Base-by-base conservation (phyloP, 1,140 invertebrate species). In the Caenorhabditis tropicalis region DNA sequence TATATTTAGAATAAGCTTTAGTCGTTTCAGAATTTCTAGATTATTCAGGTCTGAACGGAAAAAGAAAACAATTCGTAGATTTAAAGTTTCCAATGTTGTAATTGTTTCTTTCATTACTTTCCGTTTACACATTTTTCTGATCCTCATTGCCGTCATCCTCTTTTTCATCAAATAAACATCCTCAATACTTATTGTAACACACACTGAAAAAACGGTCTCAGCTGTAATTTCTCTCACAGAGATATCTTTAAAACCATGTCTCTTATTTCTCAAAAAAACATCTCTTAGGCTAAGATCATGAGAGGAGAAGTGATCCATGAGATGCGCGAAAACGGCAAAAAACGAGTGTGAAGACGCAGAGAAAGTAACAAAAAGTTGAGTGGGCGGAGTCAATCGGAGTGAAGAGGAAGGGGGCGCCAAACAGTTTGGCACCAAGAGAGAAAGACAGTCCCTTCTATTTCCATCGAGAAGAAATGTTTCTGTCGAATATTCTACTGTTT, bases 371-470 rank as follows among this genome's bases (percentile, higher is more conserved):
- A 74, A 43, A 39, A 43, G 65, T 74, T 46, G 65, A 43, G 65
- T 74, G 29, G 65, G 65, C 65, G 65, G 65, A 74, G 65, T 74
- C 65, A 6, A 74, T 46, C 36, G 29, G 58, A 36, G 31, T 29
- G 29, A 46, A 12, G 36, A n/a, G 21, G 43, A 43, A n/a, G n/a
- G n/a, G 36, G 65, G 58, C 36, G 65, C 36, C 65, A 74, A 74
- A 74, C n/a, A 46, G 65, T 74, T 74, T 74, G 65, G 65, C 65
- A 74, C 65, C 36, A n/a, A 46, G 65, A 39, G n/a, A n/a, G n/a
- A n/a, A 16, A n/a, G 6, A 43, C 9, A 33, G 65, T 43, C 65
- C 36, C 58, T 39, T 65, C 58, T 10, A n/a, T 65, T 65, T 36
- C 58, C 29, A 74, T 43, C 65, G 65, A 74, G 65, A 74, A 36